Base-by-base conservation (phyloP, 2,888 invertebrate genomes). In the Macaria notata region DNA sequence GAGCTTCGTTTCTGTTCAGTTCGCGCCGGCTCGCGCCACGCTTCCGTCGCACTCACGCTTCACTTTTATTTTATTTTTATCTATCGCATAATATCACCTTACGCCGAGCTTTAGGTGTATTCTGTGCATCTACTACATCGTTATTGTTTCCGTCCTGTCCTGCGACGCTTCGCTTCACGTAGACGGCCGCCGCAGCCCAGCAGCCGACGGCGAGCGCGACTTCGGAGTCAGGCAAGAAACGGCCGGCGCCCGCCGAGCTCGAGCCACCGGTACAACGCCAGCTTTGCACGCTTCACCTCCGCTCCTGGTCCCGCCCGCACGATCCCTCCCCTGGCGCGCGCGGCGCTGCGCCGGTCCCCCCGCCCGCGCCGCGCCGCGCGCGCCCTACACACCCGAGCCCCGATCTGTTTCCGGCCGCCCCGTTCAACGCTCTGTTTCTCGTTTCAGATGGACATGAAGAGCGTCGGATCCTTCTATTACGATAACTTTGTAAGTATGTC, bases 401-500 rank as follows among this genome's bases (percentile, higher is more conserved):
- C 72, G 73, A 71, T 64, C 71, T 61, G 61, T 59, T 72, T 68
- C 71, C 49, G 51, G 73, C 64, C 73, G 75, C 76, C 78, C 83
- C 81, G 76, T 78, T 88, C 84, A 89, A 84, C 84, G 83, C 78
- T 84, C 67, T 84, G 77, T 89, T 86, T 89, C 88, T 90, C 86
- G 90, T 96, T 96, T 93, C 95, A 97, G 97, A 97, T 97, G 97
- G 97, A 97, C 94, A 96, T 97, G 95, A 97, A 97, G 95, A 96
- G 96, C 93, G 96, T 97, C 94, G 97, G 97, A 93, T 96, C 96
- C 91, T 96, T 96, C 96, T 97, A 97, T 95, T 97, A 97, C 94
- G 97, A 97, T 93, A 97, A 96, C 94, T 97, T 97, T 94, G 97
- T 97, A 95, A 97, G 97, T 97, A 95, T 92, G 69, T 6, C 33